phyloP scores from a whole-genome alignment of 1,140 invertebrate species.

The Caenorhabditis remanei region DNA sequence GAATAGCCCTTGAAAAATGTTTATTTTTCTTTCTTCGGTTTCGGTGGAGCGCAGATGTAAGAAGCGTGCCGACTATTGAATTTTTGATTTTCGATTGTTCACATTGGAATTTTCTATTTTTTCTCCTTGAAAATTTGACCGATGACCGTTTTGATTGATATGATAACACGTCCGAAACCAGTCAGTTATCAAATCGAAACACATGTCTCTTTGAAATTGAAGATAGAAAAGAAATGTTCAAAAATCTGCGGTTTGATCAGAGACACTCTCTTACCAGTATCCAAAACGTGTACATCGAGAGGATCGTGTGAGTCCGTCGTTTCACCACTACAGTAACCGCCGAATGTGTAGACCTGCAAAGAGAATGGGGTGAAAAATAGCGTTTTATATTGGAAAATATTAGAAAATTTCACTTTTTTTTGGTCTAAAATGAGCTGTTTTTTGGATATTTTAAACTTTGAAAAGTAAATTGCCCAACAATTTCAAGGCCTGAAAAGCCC shows the following conservation, averaged over 20 bases:
- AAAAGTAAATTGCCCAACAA: no score
- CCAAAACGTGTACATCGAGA: constrained; percentile 89
- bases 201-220: constrained; percentile 42
- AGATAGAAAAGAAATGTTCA: neutral
- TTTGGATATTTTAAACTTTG: no score
- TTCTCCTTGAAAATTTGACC: neutral
- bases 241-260: neutral
- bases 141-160: constrained; percentile 20
- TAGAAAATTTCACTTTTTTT: no score
- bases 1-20: no score
- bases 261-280: constrained; percentile 81
- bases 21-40: no score
- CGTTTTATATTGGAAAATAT: no score
- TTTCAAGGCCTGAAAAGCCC: no score
- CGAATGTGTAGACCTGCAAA: constrained; percentile 87
- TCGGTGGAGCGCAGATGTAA: no score
- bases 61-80: no score
- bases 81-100: no score
- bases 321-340: constrained; percentile 88
- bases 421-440: no score
- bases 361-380: neutral
- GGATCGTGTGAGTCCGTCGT: constrained; percentile 83
- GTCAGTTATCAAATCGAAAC: neutral
- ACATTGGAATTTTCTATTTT: neutral
- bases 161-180: neutral